Base-by-base conservation (phyloP, 2,113 vertebrate genomes). In the Rhinolophus sinicus region DNA sequence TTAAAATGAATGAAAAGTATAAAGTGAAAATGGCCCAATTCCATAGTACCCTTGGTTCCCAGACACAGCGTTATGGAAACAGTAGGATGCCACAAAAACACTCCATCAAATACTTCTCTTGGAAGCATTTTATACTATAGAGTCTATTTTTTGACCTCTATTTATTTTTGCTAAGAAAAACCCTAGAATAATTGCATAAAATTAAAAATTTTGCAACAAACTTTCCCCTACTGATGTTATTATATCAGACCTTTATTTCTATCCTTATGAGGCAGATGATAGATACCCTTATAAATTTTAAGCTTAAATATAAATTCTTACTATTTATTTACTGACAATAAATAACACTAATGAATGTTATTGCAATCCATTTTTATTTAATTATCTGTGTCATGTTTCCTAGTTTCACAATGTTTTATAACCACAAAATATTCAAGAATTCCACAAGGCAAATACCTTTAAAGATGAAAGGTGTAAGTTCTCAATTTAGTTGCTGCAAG, bases 241-340 rank as follows among this genome's bases (percentile, higher is more conserved):
- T 94, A 94, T 97, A 96, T 90, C 75, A 30, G 87, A 64, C 16
- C 52, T 95, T 97, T 97, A 94, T 98, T 94, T 97, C 35, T 95
- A 89, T 98, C 86, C 69, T 96, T 94, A 93, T 56, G 69, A 97
- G 93, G 91, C 78, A 85, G 83, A 38, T 52, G 81, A 96, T 92
- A 94, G 81, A 96, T 92, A 94, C 81, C 96, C 86, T 93, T 88
- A 95, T 77, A 97, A 92, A 96, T 69, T 97, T 97, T 91, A 97
- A 96, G 87, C 90, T 94, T 95, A 96, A 98, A 97, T 98, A 97
- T 96, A 96, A 94, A 90, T 95, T 64, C 87, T 89, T 91, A 75
- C 81, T 83, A 83, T 94, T 98, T 97, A 97, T 73, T 4, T 21
- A 95, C 78, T 97, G 70, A 96, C 95, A 97, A 96, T 97, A 97